Conservation (phyloP, 2,113 vertebrate genomes). For the Pipa parva region DNA sequence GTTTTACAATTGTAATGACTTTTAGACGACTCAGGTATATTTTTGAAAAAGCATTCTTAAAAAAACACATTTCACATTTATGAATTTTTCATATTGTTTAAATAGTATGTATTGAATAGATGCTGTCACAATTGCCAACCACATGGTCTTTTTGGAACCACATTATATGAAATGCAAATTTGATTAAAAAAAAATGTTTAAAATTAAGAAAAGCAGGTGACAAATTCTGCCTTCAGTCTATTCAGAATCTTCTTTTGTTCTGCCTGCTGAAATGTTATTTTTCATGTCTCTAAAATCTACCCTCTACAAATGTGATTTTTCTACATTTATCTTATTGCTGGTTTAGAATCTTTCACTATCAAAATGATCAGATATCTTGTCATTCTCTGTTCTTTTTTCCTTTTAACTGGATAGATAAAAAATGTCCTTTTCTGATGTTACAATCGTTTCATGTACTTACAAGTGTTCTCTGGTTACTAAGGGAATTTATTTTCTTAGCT, state of each 20-base stretch:
- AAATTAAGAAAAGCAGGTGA: not conserved
- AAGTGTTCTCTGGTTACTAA: slow-evolving; percentile 57
- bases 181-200: not conserved
- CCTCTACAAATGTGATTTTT: slow-evolving; percentile 10
- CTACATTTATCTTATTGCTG: slow-evolving; percentile 26
- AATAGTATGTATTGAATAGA: no score
- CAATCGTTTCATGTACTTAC: slow-evolving; percentile 55
- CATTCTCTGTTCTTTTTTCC: slow-evolving; percentile 49
- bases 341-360: slow-evolving; percentile 37
- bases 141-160: not conserved
- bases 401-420: slow-evolving; percentile 54
- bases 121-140: not conserved
- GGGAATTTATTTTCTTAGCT: slow-evolving; percentile 52
- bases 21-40: no score
- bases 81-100: no score
- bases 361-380: slow-evolving; percentile 44
- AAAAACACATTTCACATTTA: no score
- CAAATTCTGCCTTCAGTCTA: not conserved
- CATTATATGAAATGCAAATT: not conserved
- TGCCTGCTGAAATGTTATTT: no score
- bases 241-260: not conserved
- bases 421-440: slow-evolving; percentile 51
- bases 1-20: no score
- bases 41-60: no score
- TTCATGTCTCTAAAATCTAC: no score